A percentile compares a stretch with the other conserved stretches of the same genome.
These are phyloP conservation scores for Athalia circularis DNA, from an alignment of 2,888 invertebrate genomes.

Conservation along the genomic window DNA sequence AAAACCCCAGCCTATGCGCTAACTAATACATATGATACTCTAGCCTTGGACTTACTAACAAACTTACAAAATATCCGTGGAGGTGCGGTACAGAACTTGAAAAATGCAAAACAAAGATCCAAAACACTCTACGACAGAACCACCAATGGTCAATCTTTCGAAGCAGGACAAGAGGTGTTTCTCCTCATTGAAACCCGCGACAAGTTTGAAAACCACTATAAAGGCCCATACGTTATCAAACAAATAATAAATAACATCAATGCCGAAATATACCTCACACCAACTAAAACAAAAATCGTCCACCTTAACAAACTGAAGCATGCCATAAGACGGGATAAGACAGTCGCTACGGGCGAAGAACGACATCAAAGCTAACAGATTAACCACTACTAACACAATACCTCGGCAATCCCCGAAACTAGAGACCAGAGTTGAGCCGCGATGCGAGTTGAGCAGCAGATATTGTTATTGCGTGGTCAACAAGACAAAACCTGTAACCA, in stretches of 20 bases:
- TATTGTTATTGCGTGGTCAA: no score
- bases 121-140: background rate
- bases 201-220: background rate
- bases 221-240: conserved; percentile 2
- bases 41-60: background rate
- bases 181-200: background rate
- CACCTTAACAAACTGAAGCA: no score
- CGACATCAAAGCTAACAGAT: no score
- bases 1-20: background rate
- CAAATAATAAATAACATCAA: background rate
- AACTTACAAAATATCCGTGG: background rate
- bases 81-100: background rate
- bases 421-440: no score
- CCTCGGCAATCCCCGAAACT: no score
- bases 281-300: background rate
- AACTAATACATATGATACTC: background rate
- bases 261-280: conserved; percentile 3
- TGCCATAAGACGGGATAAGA: no score
- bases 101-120: background rate
- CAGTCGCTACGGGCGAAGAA: no score
- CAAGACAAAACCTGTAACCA: no score
- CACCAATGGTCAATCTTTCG: background rate
- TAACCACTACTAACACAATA: no score
- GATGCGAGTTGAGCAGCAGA: no score
- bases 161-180: background rate